A percentile compares a stretch with the other conserved stretches of the same genome.
Evolutionary conservation across 1,140 invertebrate genomes (phyloP).

Genomic region (Teleogryllus occipitalis): DNA sequence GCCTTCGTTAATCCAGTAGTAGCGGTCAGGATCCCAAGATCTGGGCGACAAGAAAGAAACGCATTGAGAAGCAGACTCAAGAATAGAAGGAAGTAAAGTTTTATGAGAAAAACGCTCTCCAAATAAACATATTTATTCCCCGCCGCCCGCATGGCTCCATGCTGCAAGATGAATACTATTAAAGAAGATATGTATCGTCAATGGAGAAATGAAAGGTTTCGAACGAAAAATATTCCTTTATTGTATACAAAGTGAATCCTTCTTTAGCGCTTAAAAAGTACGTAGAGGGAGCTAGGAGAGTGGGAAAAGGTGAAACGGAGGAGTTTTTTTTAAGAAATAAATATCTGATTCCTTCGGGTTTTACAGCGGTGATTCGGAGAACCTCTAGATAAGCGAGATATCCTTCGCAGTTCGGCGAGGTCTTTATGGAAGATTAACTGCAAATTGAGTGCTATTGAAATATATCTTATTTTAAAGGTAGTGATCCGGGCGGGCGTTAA

Average conservation of each 20-base stretch:
- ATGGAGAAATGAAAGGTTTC: background rate
- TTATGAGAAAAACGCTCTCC: background rate
- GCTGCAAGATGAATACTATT: background rate
- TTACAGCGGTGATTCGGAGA: background rate
- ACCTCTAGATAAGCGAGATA: background rate
- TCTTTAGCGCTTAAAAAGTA: background rate
- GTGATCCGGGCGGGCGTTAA: background rate
- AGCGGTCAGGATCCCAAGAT: too few species aligned
- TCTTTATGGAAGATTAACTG: background rate
- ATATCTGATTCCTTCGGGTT: background rate
- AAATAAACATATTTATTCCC: background rate
- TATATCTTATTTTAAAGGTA: background rate
- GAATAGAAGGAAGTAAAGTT: background rate
- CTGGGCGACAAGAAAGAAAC: too few species aligned
- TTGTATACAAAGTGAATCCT: background rate
- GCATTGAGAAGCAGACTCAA: background rate
- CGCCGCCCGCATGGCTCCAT: too few species aligned
- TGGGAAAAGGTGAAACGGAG: background rate
- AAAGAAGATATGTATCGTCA: background rate
- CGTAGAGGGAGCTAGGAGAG: background rate
- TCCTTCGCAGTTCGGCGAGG: background rate
- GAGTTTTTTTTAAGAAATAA: background rate
- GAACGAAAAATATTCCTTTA: background rate
- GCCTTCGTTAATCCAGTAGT: too few species aligned
- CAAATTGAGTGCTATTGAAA: background rate